Percentiles rank a stretch among this genome's conserved stretches.
These are phyloP conservation scores for Xylocopa sonorina DNA, from an alignment of 1,140 invertebrate species.

Conservation along the genomic window DNA sequence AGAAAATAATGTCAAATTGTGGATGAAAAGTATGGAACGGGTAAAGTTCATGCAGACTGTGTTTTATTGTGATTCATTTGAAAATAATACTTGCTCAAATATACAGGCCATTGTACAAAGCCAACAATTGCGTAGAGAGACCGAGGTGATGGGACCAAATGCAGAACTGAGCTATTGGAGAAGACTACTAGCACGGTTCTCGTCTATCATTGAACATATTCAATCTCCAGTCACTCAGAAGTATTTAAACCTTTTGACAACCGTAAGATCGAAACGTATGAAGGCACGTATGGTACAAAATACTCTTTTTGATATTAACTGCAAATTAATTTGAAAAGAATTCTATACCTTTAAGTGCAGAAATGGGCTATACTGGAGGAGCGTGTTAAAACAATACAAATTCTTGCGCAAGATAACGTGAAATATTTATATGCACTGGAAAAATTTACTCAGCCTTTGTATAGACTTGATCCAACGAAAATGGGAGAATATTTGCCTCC, in stretches of 20 bases:
- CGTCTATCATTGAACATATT: constrained; percentile 90
- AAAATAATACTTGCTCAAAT: neutral
- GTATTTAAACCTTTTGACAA: constrained; percentile 86
- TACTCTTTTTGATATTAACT: neutral
- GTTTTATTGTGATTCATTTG: neutral
- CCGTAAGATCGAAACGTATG: constrained; percentile 86
- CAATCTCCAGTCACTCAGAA: constrained; percentile 85
- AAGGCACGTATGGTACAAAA: constrained; percentile 81
- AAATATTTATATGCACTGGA: constrained; percentile 94
- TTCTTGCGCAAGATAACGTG: constrained; percentile 94
- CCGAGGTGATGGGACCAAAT: constrained; percentile 89
- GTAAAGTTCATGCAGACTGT: constrained; percentile 72
- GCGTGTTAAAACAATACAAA: constrained; percentile 87
- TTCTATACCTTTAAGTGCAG: constrained; percentile 75
- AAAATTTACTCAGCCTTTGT: constrained; percentile 92
- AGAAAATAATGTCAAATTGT: constrained; percentile 83
- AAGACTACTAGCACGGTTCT: constrained; percentile 89
- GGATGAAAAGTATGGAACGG: constrained; percentile 86
- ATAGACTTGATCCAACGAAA: constrained; percentile 87
- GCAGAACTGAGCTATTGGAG: constrained; percentile 93
- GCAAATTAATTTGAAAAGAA: neutral
- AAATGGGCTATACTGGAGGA: constrained; percentile 90
- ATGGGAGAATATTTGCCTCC: constrained; percentile 87
- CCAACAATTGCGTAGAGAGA: constrained; percentile 90
- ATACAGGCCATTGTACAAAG: constrained; percentile 86